A percentile compares a stretch with the other conserved stretches of the same genome.
phyloP scores from a whole-genome alignment of 2,888 invertebrate species.

The Bellardia pandia region DNA sequence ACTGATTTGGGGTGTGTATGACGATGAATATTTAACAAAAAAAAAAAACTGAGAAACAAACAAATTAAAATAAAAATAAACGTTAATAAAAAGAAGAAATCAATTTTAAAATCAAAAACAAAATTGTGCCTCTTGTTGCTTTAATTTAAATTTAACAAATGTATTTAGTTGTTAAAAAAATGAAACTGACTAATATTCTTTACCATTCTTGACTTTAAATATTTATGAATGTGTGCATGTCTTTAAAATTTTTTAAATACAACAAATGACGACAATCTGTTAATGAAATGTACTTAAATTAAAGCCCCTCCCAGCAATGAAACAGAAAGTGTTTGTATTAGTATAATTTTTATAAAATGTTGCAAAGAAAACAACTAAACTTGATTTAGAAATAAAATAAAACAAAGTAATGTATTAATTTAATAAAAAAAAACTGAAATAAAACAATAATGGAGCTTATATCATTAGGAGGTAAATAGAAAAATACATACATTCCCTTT shows the following conservation, averaged over 20 bases:
- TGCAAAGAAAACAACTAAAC: background rate
- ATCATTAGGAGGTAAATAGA: slow-evolving; percentile 19
- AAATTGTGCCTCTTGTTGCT: slow-evolving; percentile 74
- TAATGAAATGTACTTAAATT: slow-evolving; percentile 69
- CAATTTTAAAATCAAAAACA: slow-evolving; percentile 1
- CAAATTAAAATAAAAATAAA: slow-evolving; percentile 10
- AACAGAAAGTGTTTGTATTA: slow-evolving; percentile 65
- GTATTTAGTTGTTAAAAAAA: background rate
- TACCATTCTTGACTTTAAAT: slow-evolving; percentile 11
- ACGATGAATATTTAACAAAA: background rate
- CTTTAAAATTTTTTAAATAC: slow-evolving; percentile 44
- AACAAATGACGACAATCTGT: slow-evolving; percentile 58
- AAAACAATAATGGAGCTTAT: background rate
- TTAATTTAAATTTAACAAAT: slow-evolving; percentile 66
- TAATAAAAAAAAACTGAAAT: slow-evolving; percentile 23
- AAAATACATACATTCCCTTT: slow-evolving; percentile 15
- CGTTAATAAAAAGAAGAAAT: background rate
- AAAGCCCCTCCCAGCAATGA: slow-evolving; percentile 57
- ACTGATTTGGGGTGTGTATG: slow-evolving; percentile 53
- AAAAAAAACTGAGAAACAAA: background rate
- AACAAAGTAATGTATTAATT: slow-evolving; percentile 59
- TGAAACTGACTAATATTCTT: slow-evolving; percentile 4
- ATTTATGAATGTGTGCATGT: slow-evolving; percentile 31
- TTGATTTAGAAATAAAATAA: slow-evolving; percentile 2
- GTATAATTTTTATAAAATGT: slow-evolving; percentile 74